Percentiles rank a stretch among this genome's conserved stretches.
These are phyloP conservation scores for Clarias gariepinus DNA, from an alignment of 2,113 vertebrate species.

Conservation along the genomic window DNA sequence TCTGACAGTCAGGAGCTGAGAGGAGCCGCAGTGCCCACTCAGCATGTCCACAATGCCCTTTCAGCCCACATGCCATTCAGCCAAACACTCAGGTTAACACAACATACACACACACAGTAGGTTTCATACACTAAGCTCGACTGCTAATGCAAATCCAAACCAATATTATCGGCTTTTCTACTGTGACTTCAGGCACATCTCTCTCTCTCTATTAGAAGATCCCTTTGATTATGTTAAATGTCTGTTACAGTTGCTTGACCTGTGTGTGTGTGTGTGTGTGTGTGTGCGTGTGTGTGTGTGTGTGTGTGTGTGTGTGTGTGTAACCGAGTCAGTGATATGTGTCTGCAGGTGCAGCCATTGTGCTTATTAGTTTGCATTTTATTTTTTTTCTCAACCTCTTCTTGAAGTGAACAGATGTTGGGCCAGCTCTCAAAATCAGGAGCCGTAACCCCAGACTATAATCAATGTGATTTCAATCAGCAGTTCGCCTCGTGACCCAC, in stretches of 20 bases:
- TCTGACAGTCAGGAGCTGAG: slow-evolving; percentile 25
- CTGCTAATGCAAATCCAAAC: slow-evolving; percentile 18
- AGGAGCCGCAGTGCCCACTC: slow-evolving; percentile 21
- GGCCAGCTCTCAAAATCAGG: slow-evolving; percentile 69
- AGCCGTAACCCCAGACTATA: slow-evolving; percentile 66
- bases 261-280: slow-evolving; percentile 27
- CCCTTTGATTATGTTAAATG: slow-evolving; percentile 3
- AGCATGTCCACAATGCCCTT: slow-evolving; percentile 32
- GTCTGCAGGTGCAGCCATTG: slow-evolving; percentile 45
- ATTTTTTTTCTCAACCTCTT: slow-evolving; percentile 54
- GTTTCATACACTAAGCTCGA: not conserved
- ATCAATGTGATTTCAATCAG: slow-evolving; percentile 77
- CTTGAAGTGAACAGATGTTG: slow-evolving; percentile 67
- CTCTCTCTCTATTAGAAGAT: slow-evolving; percentile 8
- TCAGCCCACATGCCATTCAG: slow-evolving; percentile 42
- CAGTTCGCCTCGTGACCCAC: slow-evolving; percentile 71
- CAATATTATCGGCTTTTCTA: slow-evolving; percentile 8
- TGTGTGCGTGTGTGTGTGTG: slow-evolving; percentile 16
- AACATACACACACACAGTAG: slow-evolving; percentile 8
- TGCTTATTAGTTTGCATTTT: slow-evolving; percentile 37
- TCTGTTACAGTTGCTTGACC: slow-evolving; percentile 17
- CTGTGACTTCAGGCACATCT: not conserved
- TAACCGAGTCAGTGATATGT: slow-evolving; percentile 32
- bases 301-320: slow-evolving; percentile 10
- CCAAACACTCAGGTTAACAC: slow-evolving; percentile 16